Conservation (phyloP, 2,888 invertebrate genomes). For the Pycnomerus fuliginosus region DNA sequence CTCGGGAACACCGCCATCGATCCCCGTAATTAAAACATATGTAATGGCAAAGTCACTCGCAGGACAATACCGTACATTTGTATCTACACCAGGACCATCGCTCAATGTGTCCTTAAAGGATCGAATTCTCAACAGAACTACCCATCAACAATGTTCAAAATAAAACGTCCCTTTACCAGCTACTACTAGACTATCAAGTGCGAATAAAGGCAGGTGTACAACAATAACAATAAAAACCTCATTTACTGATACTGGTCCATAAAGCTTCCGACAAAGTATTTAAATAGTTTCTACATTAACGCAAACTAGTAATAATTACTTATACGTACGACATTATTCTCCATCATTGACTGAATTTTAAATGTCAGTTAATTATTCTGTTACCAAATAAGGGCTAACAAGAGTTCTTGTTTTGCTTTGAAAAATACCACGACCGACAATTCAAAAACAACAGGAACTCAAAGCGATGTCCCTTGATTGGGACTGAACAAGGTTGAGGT, state of each 20-base stretch:
- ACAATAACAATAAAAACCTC: neutral
- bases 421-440: no score
- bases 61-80: constrained; percentile 40
- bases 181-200: no score
- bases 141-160: no score
- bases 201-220: neutral
- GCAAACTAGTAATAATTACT: neutral
- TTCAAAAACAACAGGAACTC: no score
- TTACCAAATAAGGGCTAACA: neutral
- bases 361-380: neutral
- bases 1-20: constrained; percentile 48
- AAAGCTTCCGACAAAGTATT: neutral
- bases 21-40: constrained; percentile 54
- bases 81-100: constrained; percentile 23
- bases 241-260: neutral
- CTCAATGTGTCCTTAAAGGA: constrained; percentile 15
- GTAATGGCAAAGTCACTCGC: constrained; percentile 43
- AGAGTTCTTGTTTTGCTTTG: no score
- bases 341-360: neutral
- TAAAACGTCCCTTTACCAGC: no score
- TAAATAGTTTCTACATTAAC: neutral
- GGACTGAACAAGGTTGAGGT: no score
- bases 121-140: no score
- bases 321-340: neutral
- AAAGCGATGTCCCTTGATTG: no score